Base-by-base conservation (phyloP, 2,797 vertebrate genomes). In the Peromyscus eremicus region DNA sequence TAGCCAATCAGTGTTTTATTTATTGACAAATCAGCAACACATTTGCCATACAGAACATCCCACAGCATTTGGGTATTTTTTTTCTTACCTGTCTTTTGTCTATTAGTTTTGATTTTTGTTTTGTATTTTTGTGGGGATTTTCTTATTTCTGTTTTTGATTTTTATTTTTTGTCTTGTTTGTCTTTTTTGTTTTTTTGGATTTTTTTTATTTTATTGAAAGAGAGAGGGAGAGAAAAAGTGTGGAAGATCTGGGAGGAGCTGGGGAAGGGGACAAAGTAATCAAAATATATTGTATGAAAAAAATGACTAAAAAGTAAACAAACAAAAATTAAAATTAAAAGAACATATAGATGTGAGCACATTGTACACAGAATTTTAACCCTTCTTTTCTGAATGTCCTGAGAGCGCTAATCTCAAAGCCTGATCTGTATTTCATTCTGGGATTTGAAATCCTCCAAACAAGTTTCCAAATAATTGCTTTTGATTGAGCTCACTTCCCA, bases 401-500 rank as follows among this genome's bases (percentile, higher is more conserved):
- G 17, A 66, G 55, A 34, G 12, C 37, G 9, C 2, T n/a, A 27
- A 16, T 60, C 73, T 81, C 32, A 34, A 37, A n/a, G 3, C 19
- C 43, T 2, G 21, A 29, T 71, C 55, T 55, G 23, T 76, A 70
- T 43, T 76, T 92, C 73, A 43, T 64, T 92, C 34, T 73, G 68
- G n/a, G 37, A 94, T 29, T 93, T n/a, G 57, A 85, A 92, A 49
- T 75, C 9, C 66, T 96, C 79, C 86, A 94, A 92, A 92, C 4
- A 55, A 89, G 29, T 79, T 95, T 94, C 52, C n/a, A 16, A 92
- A 94, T 79, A 34, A 82, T 90, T 43, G 16, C 6, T 94, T 96
- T 92, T 94, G 46, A 91, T 79, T 64, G 71, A 92, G 57, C 40
- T 97, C 70, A 88, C 76, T 97, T 97, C 66, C 92, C 70, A 94